Conservation (phyloP, 92 coral and sea anemone genomes). For the Bergia sp. region DNA sequence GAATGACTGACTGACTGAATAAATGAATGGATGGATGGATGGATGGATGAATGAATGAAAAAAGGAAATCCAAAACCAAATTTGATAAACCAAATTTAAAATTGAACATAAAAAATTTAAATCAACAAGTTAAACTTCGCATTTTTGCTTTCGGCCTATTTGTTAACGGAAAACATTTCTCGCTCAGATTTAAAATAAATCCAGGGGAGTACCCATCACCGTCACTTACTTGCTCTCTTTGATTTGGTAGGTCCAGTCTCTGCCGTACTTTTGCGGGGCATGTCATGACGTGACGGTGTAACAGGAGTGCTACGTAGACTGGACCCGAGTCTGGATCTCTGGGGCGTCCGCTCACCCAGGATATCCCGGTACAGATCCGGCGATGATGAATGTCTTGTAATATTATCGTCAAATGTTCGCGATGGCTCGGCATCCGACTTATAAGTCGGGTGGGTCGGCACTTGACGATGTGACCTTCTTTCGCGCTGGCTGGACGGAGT, state of each 20-base stretch:
- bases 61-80: too few species aligned
- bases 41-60: too few species aligned
- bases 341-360: slow-evolving; percentile 52
- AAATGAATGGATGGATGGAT: too few species aligned
- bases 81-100: too few species aligned
- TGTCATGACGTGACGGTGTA: slow-evolving; percentile 66
- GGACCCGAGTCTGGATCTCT: slow-evolving; percentile 53
- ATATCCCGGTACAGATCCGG: slow-evolving; percentile 72
- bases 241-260: slow-evolving; percentile 45
- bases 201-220: not conserved
- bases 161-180: too few species aligned
- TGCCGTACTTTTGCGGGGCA: slow-evolving; percentile 40
- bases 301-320: slow-evolving; percentile 43
- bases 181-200: too few species aligned
- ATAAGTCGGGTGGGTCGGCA: slow-evolving; percentile 70
- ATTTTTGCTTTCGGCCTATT: too few species aligned
- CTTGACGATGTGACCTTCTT: slow-evolving; percentile 79
- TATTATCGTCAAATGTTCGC: slow-evolving; percentile 69
- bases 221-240: slow-evolving; percentile 52
- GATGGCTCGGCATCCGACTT: slow-evolving; percentile 72
- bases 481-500: slow-evolving; percentile 80
- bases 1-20: too few species aligned
- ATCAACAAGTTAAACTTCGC: too few species aligned
- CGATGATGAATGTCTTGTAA: slow-evolving; percentile 75
- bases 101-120: too few species aligned